These are phyloP conservation scores for Notolabrus celidotus DNA, from an alignment of 2,797 vertebrate genomes.

Conservation along the genomic window DNA sequence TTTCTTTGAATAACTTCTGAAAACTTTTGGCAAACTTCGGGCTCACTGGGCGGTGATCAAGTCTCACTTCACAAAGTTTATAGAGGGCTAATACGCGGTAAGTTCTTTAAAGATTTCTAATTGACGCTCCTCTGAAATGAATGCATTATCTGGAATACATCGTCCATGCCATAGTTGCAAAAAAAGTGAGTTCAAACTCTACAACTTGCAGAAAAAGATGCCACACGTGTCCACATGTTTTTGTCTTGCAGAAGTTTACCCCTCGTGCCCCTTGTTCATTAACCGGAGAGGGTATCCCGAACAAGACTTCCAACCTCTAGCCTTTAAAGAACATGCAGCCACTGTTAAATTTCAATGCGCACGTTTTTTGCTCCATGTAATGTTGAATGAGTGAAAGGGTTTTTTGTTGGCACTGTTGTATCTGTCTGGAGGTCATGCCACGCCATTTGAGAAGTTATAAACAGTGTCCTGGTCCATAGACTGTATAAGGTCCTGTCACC, in stretches of 20 bases:
- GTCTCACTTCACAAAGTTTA: slow-evolving; percentile 6
- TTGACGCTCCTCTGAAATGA: neutral
- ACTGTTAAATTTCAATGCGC: neutral
- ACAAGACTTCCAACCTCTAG: slow-evolving; percentile 7
- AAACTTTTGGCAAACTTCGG: slow-evolving; percentile 36
- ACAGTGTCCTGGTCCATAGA: too few species aligned
- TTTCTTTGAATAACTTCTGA: slow-evolving; percentile 10
- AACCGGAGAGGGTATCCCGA: neutral
- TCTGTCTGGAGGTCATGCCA: neutral
- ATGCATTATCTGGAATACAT: neutral
- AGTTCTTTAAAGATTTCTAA: slow-evolving; percentile 26
- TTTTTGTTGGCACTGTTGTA: neutral
- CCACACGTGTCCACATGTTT: neutral
- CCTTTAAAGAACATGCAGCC: neutral
- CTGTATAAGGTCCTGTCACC: too few species aligned
- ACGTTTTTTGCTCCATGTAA: too few species aligned
- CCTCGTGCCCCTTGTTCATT: too few species aligned
- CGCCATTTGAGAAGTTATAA: slow-evolving; percentile 4
- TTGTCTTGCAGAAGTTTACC: neutral
- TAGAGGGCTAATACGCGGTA: slow-evolving; percentile 49
- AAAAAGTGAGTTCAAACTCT: neutral
- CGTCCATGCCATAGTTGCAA: fast-evolving
- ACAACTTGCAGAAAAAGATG: neutral
- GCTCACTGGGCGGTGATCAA: slow-evolving; percentile 29
- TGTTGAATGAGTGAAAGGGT: neutral